A percentile compares a stretch with the other conserved stretches of the same genome.
phyloP scores from a whole-genome alignment of 2,797 vertebrate genomes.

The Eupleurogrammus muticus region DNA sequence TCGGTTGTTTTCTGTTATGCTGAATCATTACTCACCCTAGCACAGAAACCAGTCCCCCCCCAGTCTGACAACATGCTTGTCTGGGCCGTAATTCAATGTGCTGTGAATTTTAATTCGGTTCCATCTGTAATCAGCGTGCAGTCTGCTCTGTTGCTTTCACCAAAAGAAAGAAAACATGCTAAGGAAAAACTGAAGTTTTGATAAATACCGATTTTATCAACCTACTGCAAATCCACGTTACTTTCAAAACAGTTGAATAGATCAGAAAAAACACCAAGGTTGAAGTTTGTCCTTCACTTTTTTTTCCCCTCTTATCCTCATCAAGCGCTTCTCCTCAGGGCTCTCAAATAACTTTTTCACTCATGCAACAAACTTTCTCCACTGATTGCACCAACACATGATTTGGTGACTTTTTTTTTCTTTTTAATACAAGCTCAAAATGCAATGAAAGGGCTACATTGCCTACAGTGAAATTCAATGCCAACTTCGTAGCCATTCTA shows the following conservation, averaged over 20 bases:
- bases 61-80: conserved; percentile 38
- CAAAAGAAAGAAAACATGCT: conserved; percentile 27
- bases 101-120: conserved; percentile 56
- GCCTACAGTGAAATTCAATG: too few relatives aligned
- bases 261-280: background rate
- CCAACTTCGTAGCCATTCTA: too few relatives aligned
- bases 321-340: background rate
- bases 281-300: background rate
- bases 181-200: conserved; percentile 14
- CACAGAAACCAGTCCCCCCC: conserved; percentile 30
- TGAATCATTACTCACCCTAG: conserved; percentile 44
- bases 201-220: conserved; percentile 33
- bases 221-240: background rate
- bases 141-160: conserved; percentile 32
- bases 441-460: too few relatives aligned
- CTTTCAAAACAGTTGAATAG: conserved; percentile 7
- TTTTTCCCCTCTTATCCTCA: background rate
- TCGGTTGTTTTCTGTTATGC: conserved; percentile 39
- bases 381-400: too few relatives aligned
- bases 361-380: too few relatives aligned
- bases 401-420: too few relatives aligned
- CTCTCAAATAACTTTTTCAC: too few relatives aligned
- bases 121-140: conserved; percentile 51
- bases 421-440: too few relatives aligned
- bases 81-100: conserved; percentile 17